A percentile compares a stretch with the other conserved stretches of the same genome.
These are phyloP conservation scores for Drosophila saltans DNA, from an alignment of 1,140 invertebrate genomes.

Conservation along the genomic window DNA sequence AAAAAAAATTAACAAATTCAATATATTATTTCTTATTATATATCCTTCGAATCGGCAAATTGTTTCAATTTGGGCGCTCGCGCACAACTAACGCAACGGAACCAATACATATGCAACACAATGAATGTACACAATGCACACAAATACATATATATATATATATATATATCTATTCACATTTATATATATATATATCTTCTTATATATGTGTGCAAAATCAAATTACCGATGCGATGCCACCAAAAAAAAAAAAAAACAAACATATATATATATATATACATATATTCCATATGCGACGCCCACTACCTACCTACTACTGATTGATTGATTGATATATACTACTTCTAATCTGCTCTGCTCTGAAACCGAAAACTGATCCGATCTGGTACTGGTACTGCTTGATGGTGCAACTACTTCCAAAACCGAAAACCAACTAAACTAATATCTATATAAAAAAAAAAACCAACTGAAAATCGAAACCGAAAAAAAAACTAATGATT, in stretches of 20 bases:
- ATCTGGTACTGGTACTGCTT: slow-evolving; percentile 79
- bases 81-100: slow-evolving; percentile 5
- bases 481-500: slow-evolving; percentile 27
- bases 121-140: slow-evolving; percentile 31
- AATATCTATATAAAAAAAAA: slow-evolving; percentile 16
- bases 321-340: slow-evolving; percentile 70
- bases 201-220: slow-evolving; percentile 34
- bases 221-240: slow-evolving; percentile 61
- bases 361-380: slow-evolving; percentile 75
- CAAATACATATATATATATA: slow-evolving; percentile 32
- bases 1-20: too few relatives aligned
- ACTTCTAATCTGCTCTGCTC: slow-evolving; percentile 79
- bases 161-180: not conserved
- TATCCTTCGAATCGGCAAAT: too few relatives aligned
- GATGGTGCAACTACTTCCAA: slow-evolving; percentile 69
- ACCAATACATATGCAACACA: slow-evolving; percentile 52
- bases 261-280: slow-evolving; percentile 21
- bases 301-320: slow-evolving; percentile 35
- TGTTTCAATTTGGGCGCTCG: too few relatives aligned
- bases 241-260: slow-evolving; percentile 35
- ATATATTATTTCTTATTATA: too few relatives aligned
- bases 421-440: slow-evolving; percentile 32
- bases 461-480: slow-evolving; percentile 37
- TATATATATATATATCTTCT: not conserved
- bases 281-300: slow-evolving; percentile 64